Base-by-base conservation (phyloP, 2,113 vertebrate species). In the Odontophorus gujanensis region DNA sequence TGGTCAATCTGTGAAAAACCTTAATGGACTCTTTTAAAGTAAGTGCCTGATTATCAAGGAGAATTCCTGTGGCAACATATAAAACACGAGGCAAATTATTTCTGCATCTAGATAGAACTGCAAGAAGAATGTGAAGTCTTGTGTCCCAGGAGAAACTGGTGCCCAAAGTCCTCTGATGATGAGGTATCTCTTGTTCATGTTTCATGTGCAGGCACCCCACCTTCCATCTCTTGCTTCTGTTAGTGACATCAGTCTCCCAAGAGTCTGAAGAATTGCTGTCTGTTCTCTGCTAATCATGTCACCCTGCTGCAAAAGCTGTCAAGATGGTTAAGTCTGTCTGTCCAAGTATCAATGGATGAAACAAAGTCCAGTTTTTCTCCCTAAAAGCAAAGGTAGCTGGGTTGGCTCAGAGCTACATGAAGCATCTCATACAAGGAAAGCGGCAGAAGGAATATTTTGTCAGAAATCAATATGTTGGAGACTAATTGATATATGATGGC, bases 301-400 rank as follows among this genome's bases (percentile, higher is more conserved):
- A 57, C 11, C 6, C 7, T 50, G 42, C 26, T 82, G 16, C 40
- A 50, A 61, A 57, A 90, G 34, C 10, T 76, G 34, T 15, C 72
- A 74, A 32, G 18, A 72, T 0, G 0, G 26, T 13, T 14, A 32
- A 75, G 10, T 6, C 3, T 53, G n/a, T 18, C 57, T 68, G 14
- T 19, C 28, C 14, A 24, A 48, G 12, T 5, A 7, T 7, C n/a
- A 51, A 65, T 14, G 32, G 6, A 12, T 71, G 79, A 75, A 69
- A 53, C 3, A 43, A 71, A 89, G 13, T 2, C 2, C 5, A 30
- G 16, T 36, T 74, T 26, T 62, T 50, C 18, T 76, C 6, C 45
- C 10, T 42, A 26, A 25, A 81, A 84, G 22, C 18, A 25, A 71
- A 45, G 12, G 0, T 0, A 63, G 2, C 38, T 45, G 28, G 12